These are phyloP conservation scores for Cisticola juncidis DNA, from an alignment of 2,113 vertebrate genomes.

Conservation along the genomic window DNA sequence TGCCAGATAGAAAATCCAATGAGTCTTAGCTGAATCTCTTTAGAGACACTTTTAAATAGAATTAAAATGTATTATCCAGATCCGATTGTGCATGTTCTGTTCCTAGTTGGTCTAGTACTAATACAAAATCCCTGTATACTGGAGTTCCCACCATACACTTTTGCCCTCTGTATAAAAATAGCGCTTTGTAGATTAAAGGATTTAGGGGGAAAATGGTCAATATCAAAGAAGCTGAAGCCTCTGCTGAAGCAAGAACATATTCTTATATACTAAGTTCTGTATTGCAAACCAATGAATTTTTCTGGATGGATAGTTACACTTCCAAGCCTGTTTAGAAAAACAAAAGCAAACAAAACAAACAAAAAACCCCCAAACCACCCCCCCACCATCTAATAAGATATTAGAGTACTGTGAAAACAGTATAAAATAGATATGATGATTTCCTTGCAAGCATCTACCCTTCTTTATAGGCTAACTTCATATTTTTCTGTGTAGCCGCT, in stretches of 20 bases:
- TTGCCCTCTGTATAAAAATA: conserved; percentile 41
- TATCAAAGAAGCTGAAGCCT: background rate
- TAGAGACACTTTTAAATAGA: conserved; percentile 52
- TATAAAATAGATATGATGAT: background rate
- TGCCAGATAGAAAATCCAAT: conserved; percentile 18
- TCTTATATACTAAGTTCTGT: background rate
- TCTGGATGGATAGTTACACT: background rate
- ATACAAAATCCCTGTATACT: conserved; percentile 15
- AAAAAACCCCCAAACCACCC: no score
- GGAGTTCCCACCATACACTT: conserved; percentile 13
- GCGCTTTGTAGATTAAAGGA: conserved; percentile 23
- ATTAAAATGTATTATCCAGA: conserved; percentile 55
- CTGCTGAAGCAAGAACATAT: background rate
- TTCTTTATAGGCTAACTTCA: background rate
- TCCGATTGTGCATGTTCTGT: conserved; percentile 49
- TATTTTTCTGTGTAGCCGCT: background rate
- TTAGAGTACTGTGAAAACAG: background rate
- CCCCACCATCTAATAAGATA: background rate
- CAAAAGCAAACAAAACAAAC: background rate
- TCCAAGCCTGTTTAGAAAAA: background rate
- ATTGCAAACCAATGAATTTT: background rate
- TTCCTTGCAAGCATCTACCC: background rate
- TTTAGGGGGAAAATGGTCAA: conserved; percentile 13
- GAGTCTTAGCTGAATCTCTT: conserved; percentile 51
- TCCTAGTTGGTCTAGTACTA: conserved; percentile 32